A percentile compares a stretch with the other conserved stretches of the same genome.
These are phyloP conservation scores for Scaptomyza montana DNA, from an alignment of 1,140 invertebrate species.

Conservation along the genomic window DNA sequence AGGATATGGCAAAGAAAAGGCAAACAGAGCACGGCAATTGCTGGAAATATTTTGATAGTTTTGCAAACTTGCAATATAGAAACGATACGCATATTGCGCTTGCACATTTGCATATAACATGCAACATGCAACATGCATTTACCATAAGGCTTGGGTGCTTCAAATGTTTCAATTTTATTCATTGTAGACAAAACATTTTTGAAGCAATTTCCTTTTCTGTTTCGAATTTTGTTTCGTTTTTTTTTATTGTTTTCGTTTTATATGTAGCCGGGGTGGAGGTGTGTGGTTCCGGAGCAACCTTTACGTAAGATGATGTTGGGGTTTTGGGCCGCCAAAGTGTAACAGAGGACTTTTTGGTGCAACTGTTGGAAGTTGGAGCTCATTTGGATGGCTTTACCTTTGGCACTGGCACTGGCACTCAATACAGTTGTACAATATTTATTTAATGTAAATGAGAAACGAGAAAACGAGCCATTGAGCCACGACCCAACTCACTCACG, in stretches of 20 bases:
- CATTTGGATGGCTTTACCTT: slow-evolving; percentile 72
- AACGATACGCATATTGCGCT: slow-evolving; percentile 48
- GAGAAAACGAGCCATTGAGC: slow-evolving; percentile 32
- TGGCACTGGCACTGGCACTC: slow-evolving; percentile 35
- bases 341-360: slow-evolving; percentile 46
- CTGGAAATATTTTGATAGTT: slow-evolving; percentile 59
- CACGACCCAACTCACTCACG: slow-evolving; percentile 44
- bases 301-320: slow-evolving; percentile 60
- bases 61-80: slow-evolving; percentile 59
- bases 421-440: slow-evolving; percentile 83
- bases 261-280: slow-evolving; percentile 49
- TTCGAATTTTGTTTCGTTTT: slow-evolving; percentile 2
- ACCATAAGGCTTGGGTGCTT: slow-evolving; percentile 69
- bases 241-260: slow-evolving; percentile 28
- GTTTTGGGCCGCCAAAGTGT: slow-evolving; percentile 24
- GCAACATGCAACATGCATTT: slow-evolving; percentile 65
- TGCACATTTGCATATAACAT: slow-evolving; percentile 60
- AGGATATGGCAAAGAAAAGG: slow-evolving; percentile 11
- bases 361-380: slow-evolving; percentile 51
- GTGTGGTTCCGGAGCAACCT: slow-evolving; percentile 1
- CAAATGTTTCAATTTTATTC: slow-evolving; percentile 71
- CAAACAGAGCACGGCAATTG: slow-evolving; percentile 14
- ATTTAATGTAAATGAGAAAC: slow-evolving; percentile 83
- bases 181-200: slow-evolving; percentile 49
- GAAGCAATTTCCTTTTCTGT: slow-evolving; percentile 51